phyloP scores from a whole-genome alignment of 2,888 invertebrate genomes.

The Pristionchus japonicus region DNA sequence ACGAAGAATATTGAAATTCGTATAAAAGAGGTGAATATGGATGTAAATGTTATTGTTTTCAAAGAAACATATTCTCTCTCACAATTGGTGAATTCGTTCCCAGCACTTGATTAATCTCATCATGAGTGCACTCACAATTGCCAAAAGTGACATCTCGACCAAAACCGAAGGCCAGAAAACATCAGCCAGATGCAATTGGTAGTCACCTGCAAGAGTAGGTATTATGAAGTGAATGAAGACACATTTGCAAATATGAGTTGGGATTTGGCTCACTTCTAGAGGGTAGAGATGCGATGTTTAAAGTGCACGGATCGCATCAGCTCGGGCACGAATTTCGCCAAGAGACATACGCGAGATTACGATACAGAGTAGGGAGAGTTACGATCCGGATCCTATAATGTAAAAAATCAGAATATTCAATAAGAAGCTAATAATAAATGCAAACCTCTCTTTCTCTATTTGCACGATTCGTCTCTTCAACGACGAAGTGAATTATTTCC shows the following conservation, averaged over 20 bases:
- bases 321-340: not conserved
- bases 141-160: conserved; percentile 2
- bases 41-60: not conserved
- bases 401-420: no score
- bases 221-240: no score
- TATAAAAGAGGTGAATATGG: no score
- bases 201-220: conserved; percentile 23
- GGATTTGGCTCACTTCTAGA: not conserved
- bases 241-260: no score
- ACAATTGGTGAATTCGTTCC: not conserved
- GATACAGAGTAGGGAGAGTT: conserved; percentile 39
- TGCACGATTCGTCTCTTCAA: not conserved
- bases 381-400: not conserved
- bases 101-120: conserved; percentile 33
- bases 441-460: not conserved
- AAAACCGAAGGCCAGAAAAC: not conserved
- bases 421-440: no score
- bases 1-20: no score
- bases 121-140: conserved; percentile 18
- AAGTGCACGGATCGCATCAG: not conserved
- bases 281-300: not conserved
- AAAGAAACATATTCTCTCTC: not conserved
- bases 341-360: conserved; percentile 33
- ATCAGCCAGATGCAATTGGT: conserved; percentile 21
- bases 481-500: conserved; percentile 9